Conservation (phyloP, 2,888 invertebrate species). For the Caradrina clavipalpis region DNA sequence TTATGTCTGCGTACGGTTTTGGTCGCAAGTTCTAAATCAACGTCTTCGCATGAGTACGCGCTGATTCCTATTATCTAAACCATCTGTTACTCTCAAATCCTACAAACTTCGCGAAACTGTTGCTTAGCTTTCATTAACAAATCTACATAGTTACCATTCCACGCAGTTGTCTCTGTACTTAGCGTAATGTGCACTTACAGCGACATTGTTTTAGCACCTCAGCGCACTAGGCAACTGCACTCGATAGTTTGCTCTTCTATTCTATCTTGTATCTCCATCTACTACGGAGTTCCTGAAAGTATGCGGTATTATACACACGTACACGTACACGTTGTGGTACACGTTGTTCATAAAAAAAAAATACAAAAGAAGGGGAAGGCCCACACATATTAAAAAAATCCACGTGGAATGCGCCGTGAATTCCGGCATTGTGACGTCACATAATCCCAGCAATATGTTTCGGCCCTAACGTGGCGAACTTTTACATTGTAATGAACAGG, state of each 20-base stretch:
- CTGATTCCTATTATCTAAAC: not conserved
- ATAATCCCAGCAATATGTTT: too few relatives aligned
- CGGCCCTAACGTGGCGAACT: not conserved
- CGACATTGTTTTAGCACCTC: conserved; percentile 2
- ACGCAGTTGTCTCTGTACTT: not conserved
- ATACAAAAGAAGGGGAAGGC: too few relatives aligned
- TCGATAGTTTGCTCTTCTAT: not conserved
- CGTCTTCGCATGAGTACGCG: too few relatives aligned
- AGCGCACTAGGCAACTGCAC: too few relatives aligned
- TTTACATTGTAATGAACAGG: not conserved
- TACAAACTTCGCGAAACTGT: not conserved
- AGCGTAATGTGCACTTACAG: conserved; percentile 18
- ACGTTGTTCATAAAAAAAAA: too few relatives aligned
- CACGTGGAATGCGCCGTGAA: too few relatives aligned
- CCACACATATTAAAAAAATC: too few relatives aligned
- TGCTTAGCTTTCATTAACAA: conserved; percentile 3
- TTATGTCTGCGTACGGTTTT: not conserved
- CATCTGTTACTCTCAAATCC: not conserved
- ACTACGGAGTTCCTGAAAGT: too few relatives aligned
- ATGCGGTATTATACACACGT: too few relatives aligned
- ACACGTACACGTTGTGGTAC: too few relatives aligned
- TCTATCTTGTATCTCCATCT: too few relatives aligned
- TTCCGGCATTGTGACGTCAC: too few relatives aligned
- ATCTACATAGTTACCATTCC: conserved; percentile 15
- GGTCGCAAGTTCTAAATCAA: not conserved